Conservation (phyloP, 2,113 vertebrate species). For the Prolemur simus region DNA sequence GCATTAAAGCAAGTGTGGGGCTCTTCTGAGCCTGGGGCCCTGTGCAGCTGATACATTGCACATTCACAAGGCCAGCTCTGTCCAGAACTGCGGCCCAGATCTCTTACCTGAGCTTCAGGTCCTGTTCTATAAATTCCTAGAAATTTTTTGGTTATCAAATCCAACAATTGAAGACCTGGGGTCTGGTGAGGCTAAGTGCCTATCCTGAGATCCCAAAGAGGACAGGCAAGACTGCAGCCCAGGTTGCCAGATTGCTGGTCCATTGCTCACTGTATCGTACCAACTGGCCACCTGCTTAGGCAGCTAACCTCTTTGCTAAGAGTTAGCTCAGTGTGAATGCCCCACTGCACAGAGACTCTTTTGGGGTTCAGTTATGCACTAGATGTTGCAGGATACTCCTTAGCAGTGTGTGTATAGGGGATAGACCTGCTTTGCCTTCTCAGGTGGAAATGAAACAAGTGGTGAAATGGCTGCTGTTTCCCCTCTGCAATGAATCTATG, state of each 20-base stretch:
- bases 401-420: not conserved
- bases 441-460: not conserved
- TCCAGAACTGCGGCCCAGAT: not conserved
- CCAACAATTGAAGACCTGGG: not conserved
- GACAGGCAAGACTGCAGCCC: not conserved
- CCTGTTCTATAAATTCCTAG: not conserved
- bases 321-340: too few species aligned
- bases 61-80: too few species aligned
- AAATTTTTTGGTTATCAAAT: not conserved
- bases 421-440: not conserved
- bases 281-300: not conserved
- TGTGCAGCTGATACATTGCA: accelerated
- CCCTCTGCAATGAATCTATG: not conserved
- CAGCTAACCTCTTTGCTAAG: not conserved
- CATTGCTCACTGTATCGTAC: not conserved
- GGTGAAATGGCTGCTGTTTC: not conserved
- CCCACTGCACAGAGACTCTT: not conserved
- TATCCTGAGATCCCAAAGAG: not conserved
- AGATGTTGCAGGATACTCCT: not conserved
- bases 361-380: not conserved
- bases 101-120: not conserved
- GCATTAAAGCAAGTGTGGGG: not conserved
- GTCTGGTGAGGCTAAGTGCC: not conserved
- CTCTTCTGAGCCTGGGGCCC: not conserved
- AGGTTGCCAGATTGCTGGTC: not conserved